These are phyloP conservation scores for Drosophila cardini DNA, from an alignment of 1,140 invertebrate species.

Conservation along the genomic window DNA sequence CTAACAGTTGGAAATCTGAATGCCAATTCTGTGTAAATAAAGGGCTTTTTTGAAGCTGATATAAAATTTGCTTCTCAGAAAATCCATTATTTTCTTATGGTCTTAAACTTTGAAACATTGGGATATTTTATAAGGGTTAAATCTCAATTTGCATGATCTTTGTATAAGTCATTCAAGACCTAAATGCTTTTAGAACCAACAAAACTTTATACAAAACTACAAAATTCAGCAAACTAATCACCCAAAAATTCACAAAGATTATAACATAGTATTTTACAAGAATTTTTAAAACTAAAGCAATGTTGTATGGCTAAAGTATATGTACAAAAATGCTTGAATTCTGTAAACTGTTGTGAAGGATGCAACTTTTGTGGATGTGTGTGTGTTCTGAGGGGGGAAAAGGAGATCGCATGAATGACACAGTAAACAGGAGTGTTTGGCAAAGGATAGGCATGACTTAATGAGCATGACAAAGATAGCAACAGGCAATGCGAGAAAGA, in stretches of 20 bases:
- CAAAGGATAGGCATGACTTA: slow-evolving; percentile 14
- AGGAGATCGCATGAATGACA: slow-evolving; percentile 6
- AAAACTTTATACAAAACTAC: too few species aligned
- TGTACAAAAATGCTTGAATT: slow-evolving; percentile 34
- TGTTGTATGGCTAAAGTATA: neutral
- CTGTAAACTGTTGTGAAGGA: slow-evolving; percentile 16
- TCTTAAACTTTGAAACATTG: too few species aligned
- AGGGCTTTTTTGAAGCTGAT: too few species aligned
- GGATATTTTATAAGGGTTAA: too few species aligned
- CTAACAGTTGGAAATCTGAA: too few species aligned
- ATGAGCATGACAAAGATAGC: slow-evolving; percentile 44
- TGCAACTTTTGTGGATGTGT: slow-evolving; percentile 20
- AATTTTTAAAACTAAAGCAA: neutral
- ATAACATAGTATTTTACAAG: neutral
- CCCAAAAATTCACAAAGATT: neutral
- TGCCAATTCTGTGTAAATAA: too few species aligned
- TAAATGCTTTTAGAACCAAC: neutral
- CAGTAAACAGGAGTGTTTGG: neutral
- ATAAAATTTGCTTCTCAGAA: too few species aligned
- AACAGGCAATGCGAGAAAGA: slow-evolving; percentile 28
- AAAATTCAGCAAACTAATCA: too few species aligned
- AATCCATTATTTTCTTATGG: too few species aligned
- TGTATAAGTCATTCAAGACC: too few species aligned
- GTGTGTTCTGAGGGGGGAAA: neutral
- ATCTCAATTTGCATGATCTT: too few species aligned